phyloP scores from a whole-genome alignment of 2,888 invertebrate genomes.

The Mimachlamys varia region DNA sequence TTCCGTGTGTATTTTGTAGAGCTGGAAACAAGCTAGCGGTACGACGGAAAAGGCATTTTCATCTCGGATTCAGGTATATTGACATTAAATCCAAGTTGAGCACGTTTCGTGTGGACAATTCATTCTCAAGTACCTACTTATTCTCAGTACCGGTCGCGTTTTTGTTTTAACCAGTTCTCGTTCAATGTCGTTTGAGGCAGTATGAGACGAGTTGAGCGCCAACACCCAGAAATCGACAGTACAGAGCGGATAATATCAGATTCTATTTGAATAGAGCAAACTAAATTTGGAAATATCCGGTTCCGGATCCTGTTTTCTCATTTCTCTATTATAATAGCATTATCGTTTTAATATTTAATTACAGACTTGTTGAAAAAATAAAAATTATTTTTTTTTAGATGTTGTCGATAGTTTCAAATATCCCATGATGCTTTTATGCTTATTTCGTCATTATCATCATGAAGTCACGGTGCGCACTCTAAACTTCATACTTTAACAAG shows the following conservation, averaged over 20 bases:
- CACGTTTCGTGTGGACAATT: neutral
- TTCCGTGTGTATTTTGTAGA: neutral
- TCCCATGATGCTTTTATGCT: too few species aligned
- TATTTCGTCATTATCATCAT: too few species aligned
- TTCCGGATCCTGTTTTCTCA: neutral
- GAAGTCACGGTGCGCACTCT: too few species aligned
- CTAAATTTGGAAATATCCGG: neutral
- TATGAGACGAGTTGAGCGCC: neutral
- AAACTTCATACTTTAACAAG: too few species aligned
- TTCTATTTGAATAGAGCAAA: neutral
- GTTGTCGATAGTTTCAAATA: too few species aligned
- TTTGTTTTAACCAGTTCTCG: neutral
- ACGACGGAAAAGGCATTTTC: neutral
- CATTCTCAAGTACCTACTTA: neutral
- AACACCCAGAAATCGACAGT: neutral
- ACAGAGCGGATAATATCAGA: neutral
- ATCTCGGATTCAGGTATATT: conserved; percentile 2
- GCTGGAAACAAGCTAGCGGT: neutral
- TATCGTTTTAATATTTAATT: too few species aligned
- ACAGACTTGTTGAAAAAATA: too few species aligned
- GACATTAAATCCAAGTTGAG: conserved; percentile 5
- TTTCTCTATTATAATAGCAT: too few species aligned
- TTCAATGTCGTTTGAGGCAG: neutral
- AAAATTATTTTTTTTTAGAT: too few species aligned
- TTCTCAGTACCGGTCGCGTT: neutral